These are phyloP conservation scores for Muscidifurax raptorellus DNA, from an alignment of 1,140 invertebrate species.

Conservation along the genomic window DNA sequence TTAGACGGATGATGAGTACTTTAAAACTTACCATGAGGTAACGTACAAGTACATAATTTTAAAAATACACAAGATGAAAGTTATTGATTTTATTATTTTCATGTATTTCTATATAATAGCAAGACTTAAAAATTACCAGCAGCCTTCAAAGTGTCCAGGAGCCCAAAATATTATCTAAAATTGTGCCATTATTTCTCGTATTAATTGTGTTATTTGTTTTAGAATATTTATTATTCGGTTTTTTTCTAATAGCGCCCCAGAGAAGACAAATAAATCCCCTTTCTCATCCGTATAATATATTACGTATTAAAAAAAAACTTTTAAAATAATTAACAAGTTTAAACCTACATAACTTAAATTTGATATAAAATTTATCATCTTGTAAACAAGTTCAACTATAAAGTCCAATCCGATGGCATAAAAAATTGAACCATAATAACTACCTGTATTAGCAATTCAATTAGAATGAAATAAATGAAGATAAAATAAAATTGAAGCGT, in stretches of 20 bases:
- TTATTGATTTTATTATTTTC: slow-evolving; percentile 42
- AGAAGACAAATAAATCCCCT: slow-evolving; percentile 21
- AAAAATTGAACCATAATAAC: neutral
- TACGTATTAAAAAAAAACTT: slow-evolving; percentile 9
- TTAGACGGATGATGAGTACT: neutral
- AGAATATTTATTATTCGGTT: slow-evolving; percentile 38
- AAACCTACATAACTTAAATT: neutral
- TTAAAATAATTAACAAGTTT: neutral
- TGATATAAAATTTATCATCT: neutral
- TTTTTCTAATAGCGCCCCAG: slow-evolving; percentile 26
- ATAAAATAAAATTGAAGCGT: slow-evolving; percentile 6
- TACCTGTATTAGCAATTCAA: neutral
- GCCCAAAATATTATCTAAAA: slow-evolving; percentile 21
- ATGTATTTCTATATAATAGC: slow-evolving; percentile 38
- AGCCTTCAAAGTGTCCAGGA: slow-evolving; percentile 37
- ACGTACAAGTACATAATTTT: slow-evolving; percentile 26
- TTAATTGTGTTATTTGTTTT: slow-evolving; percentile 48
- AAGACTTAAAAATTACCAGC: slow-evolving; percentile 25
- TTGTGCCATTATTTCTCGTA: slow-evolving; percentile 15
- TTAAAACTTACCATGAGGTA: slow-evolving; percentile 22
- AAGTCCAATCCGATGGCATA: neutral
- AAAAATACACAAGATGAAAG: slow-evolving; percentile 33
- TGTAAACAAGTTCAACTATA: neutral
- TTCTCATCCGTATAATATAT: slow-evolving; percentile 21
- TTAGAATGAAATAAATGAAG: neutral